Percentiles rank a stretch among this genome's conserved stretches.
These are phyloP conservation scores for Melanogrammus aeglefinus DNA, from an alignment of 2,797 vertebrate species.

Conservation along the genomic window DNA sequence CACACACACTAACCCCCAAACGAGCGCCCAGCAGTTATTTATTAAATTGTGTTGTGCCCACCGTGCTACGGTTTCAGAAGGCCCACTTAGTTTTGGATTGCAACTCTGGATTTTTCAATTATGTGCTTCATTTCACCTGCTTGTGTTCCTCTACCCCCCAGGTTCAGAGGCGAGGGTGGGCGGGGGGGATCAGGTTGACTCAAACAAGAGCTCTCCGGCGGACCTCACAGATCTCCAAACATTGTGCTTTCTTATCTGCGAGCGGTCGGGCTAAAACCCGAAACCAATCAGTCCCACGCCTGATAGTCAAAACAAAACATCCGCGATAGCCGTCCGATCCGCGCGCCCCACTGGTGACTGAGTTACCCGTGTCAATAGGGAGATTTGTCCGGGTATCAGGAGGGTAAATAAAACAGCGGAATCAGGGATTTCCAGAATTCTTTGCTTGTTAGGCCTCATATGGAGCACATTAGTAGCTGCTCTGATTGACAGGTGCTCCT, in stretches of 20 bases:
- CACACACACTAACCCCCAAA: slow-evolving; percentile 29
- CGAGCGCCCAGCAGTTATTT: slow-evolving; percentile 76
- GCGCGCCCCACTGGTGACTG: slow-evolving; percentile 46
- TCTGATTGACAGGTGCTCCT: slow-evolving; percentile 76
- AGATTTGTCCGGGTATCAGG: slow-evolving; percentile 71
- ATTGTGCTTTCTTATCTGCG: slow-evolving; percentile 48
- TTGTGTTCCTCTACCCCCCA: slow-evolving; percentile 75
- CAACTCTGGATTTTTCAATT: slow-evolving; percentile 82
- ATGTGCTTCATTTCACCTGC: slow-evolving; percentile 81
- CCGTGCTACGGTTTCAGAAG: slow-evolving; percentile 76
- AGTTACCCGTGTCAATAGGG: slow-evolving; percentile 68
- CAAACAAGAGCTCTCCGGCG: slow-evolving; percentile 66
- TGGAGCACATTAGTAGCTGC: slow-evolving; percentile 67
- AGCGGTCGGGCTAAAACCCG: slow-evolving; percentile 35
- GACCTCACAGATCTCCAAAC: slow-evolving; percentile 52
- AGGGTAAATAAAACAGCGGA: slow-evolving; percentile 71
- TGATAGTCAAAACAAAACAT: slow-evolving; percentile 37
- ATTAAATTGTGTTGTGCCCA: slow-evolving; percentile 80
- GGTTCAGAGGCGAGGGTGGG: slow-evolving; percentile 64
- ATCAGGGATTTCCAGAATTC: slow-evolving; percentile 72
- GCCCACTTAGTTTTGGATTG: slow-evolving; percentile 80
- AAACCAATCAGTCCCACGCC: slow-evolving; percentile 46
- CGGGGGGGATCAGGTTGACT: slow-evolving; percentile 75
- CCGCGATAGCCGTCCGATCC: slow-evolving; percentile 25
- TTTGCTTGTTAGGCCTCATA: slow-evolving; percentile 59